Conservation (phyloP, 2,888 invertebrate genomes). For the Conchocele bisecta region DNA sequence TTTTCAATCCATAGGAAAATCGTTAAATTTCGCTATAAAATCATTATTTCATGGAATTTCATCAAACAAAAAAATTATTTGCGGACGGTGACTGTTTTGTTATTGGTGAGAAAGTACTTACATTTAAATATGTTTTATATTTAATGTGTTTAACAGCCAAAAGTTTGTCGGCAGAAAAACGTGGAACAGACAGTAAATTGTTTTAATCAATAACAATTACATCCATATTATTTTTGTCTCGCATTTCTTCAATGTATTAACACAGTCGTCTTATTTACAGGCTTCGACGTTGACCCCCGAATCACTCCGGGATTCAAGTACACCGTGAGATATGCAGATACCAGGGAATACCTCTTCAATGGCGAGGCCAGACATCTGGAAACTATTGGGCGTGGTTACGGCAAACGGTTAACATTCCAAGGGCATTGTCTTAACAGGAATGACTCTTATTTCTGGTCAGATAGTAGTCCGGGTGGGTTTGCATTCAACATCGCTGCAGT, state of each 20-base stretch:
- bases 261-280: slow-evolving; percentile 77
- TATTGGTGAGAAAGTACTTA: no score
- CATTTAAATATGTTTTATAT: no score
- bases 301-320: slow-evolving; percentile 90
- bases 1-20: no score
- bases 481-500: slow-evolving; percentile 86
- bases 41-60: no score
- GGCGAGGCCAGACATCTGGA: slow-evolving; percentile 87
- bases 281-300: slow-evolving; percentile 89
- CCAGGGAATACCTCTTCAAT: slow-evolving; percentile 87
- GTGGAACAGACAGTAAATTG: no score
- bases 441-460: slow-evolving; percentile 90
- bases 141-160: no score
- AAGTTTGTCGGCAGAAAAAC: no score
- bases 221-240: no score
- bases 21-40: no score
- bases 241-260: not conserved
- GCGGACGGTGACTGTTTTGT: no score
- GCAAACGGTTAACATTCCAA: slow-evolving; percentile 89
- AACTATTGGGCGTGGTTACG: slow-evolving; percentile 89
- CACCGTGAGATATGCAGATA: slow-evolving; percentile 86
- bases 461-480: slow-evolving; percentile 89
- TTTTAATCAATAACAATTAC: no score
- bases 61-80: no score
- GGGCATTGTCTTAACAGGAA: slow-evolving; percentile 86